These are phyloP conservation scores for Dromococcyx pavoninus DNA, from an alignment of 2,797 vertebrate genomes.

Conservation along the genomic window DNA sequence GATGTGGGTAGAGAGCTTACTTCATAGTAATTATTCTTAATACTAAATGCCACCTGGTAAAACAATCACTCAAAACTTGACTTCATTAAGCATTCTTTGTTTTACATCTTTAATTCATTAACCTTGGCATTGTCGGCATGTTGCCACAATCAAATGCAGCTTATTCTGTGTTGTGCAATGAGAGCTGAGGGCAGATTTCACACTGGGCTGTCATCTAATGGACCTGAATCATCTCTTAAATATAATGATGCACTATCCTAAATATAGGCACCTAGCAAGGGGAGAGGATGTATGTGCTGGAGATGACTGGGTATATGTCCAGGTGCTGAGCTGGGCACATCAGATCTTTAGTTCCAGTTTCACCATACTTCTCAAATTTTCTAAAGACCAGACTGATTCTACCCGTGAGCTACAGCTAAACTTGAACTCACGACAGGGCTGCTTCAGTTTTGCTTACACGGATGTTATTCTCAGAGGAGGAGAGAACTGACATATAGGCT, in stretches of 20 bases:
- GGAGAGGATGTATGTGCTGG: neutral
- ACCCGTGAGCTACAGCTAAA: neutral
- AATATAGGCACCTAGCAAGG: neutral
- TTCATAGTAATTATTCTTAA: constrained; percentile 29
- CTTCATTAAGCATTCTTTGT: constrained; percentile 36
- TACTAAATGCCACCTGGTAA: constrained; percentile 23
- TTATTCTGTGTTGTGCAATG: neutral
- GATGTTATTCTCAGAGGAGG: neutral
- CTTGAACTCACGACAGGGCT: neutral
- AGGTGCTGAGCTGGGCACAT: neutral
- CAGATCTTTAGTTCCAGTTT: neutral
- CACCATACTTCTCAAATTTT: neutral
- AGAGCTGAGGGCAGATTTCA: constrained; percentile 7
- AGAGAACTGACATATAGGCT: neutral
- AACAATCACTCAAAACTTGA: constrained; percentile 19
- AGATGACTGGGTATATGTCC: neutral
- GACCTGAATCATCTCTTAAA: neutral
- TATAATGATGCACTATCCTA: neutral
- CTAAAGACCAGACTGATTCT: neutral
- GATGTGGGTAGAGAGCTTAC: neutral
- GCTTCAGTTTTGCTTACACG: constrained; percentile 6
- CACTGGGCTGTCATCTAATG: neutral
- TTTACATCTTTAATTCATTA: constrained; percentile 47
- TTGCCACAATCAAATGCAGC: constrained; percentile 55
- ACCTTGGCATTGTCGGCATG: constrained; percentile 1